Conservation (phyloP, 2,797 vertebrate species). For the Pipistrellus pygmaeus region DNA sequence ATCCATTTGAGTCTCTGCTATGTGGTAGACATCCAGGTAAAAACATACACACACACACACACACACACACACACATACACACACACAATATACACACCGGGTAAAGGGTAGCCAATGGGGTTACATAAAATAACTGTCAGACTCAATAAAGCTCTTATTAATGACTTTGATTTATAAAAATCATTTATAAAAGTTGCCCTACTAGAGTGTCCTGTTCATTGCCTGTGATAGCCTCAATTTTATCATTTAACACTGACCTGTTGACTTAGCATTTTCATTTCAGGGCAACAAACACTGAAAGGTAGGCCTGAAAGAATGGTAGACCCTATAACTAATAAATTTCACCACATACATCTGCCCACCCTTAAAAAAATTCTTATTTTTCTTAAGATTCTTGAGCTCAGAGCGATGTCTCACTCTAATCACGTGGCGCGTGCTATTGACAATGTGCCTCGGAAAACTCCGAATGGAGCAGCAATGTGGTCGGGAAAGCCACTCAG, state of each 20-base stretch:
- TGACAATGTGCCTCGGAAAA: slow-evolving; percentile 24
- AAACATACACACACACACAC: not conserved
- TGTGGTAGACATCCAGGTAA: not conserved
- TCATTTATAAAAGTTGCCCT: not conserved
- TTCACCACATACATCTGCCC: not conserved
- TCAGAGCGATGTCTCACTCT: not conserved
- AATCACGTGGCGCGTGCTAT: not conserved
- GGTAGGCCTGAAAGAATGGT: not conserved
- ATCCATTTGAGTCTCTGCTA: not conserved
- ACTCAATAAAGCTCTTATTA: not conserved
- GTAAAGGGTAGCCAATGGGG: not conserved
- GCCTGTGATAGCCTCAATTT: not conserved
- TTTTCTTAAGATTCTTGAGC: slow-evolving; percentile 34
- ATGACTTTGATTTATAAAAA: not conserved
- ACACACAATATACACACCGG: not conserved
- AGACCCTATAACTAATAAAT: not conserved
- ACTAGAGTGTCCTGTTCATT: not conserved
- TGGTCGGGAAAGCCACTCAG: not conserved
- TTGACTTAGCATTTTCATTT: not conserved
- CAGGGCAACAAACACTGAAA: slow-evolving; percentile 16
- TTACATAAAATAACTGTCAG: not conserved
- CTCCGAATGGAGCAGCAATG: slow-evolving; percentile 15
- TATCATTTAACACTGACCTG: not conserved
- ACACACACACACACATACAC: not conserved
- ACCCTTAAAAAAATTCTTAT: not conserved